Conservation (phyloP, 2,113 vertebrate species). For the Brachyistius frenatus region DNA sequence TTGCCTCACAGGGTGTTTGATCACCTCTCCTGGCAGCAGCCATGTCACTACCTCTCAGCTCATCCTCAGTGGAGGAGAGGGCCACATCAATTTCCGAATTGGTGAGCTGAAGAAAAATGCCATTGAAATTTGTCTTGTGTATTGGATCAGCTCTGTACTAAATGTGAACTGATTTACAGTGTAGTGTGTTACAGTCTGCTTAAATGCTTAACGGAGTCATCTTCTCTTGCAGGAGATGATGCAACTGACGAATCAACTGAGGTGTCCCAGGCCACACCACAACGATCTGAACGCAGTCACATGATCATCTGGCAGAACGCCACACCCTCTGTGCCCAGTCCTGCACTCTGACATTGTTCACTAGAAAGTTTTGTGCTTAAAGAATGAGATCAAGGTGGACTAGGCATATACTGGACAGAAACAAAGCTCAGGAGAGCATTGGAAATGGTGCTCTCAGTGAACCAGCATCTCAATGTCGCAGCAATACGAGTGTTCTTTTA, state of each 20-base stretch:
- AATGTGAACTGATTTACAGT: neutral
- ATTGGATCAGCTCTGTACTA: neutral
- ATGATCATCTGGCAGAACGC: constrained; percentile 86
- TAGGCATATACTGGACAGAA: too few relatives aligned
- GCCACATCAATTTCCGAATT: constrained; percentile 89
- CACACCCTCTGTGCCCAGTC: constrained; percentile 64
- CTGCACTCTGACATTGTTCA: constrained; percentile 72
- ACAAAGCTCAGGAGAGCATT: neutral
- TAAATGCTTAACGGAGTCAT: neutral
- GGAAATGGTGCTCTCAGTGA: constrained; percentile 13
- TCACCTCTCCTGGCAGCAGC: constrained; percentile 66
- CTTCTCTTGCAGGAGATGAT: constrained; percentile 81
- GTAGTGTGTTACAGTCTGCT: neutral
- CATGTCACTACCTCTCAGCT: constrained; percentile 79
- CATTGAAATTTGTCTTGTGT: neutral
- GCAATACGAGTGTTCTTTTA: neutral
- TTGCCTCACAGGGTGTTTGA: constrained; percentile 78
- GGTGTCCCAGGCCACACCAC: constrained; percentile 69
- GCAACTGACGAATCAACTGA: constrained; percentile 72
- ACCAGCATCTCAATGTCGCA: constrained; percentile 3
- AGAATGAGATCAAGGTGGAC: neutral
- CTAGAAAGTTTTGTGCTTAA: neutral
- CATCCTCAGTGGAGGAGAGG: constrained; percentile 89
- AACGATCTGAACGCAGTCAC: constrained; percentile 85
- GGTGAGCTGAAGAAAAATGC: constrained; percentile 75